A percentile compares a stretch with the other conserved stretches of the same genome.
Conservation (phyloP, 1,140 invertebrate species). For the Whitmania pigra region DNA sequence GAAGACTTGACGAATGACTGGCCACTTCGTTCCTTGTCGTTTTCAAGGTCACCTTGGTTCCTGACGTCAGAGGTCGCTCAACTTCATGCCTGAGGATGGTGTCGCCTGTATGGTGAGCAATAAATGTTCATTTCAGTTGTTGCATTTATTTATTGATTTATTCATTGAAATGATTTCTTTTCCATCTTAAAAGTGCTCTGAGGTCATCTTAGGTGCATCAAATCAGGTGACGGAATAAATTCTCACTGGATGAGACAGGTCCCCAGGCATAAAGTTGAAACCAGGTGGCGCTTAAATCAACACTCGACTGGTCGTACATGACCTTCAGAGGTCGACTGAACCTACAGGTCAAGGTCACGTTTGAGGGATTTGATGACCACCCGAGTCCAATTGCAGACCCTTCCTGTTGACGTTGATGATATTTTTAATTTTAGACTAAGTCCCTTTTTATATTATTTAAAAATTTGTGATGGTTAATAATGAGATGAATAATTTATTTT, state of each 20-base stretch:
- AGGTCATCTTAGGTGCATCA: too few relatives aligned
- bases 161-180: too few relatives aligned
- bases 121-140: too few relatives aligned
- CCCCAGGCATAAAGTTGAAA: constrained; percentile 24
- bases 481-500: too few relatives aligned
- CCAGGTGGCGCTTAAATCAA: constrained; percentile 23
- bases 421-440: too few relatives aligned
- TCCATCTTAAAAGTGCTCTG: too few relatives aligned
- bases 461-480: too few relatives aligned
- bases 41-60: constrained; percentile 14
- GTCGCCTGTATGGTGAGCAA: too few relatives aligned
- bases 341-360: constrained; percentile 15
- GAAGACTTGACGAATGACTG: not conserved
- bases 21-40: constrained; percentile 14
- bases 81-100: constrained; percentile 13
- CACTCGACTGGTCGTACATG: constrained; percentile 20
- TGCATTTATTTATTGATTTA: too few relatives aligned
- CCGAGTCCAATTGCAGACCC: not conserved
- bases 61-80: constrained; percentile 15
- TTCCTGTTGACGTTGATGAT: not conserved
- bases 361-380: not conserved
- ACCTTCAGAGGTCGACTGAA: constrained; percentile 24
- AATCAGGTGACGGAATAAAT: not conserved
- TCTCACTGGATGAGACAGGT: constrained; percentile 16
- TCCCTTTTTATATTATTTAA: too few relatives aligned